Evolutionary conservation across 2,888 invertebrate species (phyloP), one percentile per base, ranked within the genome.

Genomic region (Caenorhabditis angaria): DNA sequence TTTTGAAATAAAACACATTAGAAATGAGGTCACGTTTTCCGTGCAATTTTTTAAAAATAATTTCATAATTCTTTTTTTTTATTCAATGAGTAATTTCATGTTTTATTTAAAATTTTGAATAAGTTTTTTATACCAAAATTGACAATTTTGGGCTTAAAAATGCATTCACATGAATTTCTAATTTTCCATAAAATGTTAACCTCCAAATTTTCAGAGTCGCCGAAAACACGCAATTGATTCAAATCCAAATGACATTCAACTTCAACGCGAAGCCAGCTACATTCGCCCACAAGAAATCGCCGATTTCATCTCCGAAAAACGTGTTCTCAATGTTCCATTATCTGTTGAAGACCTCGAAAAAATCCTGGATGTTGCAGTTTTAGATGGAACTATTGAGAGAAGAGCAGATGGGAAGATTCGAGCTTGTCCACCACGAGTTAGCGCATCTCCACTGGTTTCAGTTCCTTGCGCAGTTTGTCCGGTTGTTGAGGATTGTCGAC

Each of bases 381-480:
- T 85, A n/a, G 86, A 87, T 58, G 84, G 85, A 50, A 70, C 76
- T 1, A 64, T 84, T n/a, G 85, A 85, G 61, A 66, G 82, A 35
- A 70, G 80, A 25, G 60, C 77, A 1, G 83, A 81, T 61, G 82
- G 81, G 32, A 80, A 75, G 71, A 56, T 76, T 20, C 72, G 77
- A 0, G 77, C 76, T 6, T 65, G 63, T 57, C 64, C 74, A 0
- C 56, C 64, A 8, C 65, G 65, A 10, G 65, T 62, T 6, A 50
- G 48, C 41, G 55, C 61, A 20, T 77, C 77, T 5, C 64, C 76
- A 28, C 65, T 85, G 14, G 82, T 78, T 6, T 71, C 74, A 8
- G 74, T 82, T n/a, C 85, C 85, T 6, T 86, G 85, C 63, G 72
- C 82, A n/a, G 77, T 79, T 27, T 87, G 86, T 69, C 87, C 86